These are phyloP conservation scores for Campopleginae sp. DNA, from an alignment of 2,888 invertebrate genomes.

Conservation along the genomic window DNA sequence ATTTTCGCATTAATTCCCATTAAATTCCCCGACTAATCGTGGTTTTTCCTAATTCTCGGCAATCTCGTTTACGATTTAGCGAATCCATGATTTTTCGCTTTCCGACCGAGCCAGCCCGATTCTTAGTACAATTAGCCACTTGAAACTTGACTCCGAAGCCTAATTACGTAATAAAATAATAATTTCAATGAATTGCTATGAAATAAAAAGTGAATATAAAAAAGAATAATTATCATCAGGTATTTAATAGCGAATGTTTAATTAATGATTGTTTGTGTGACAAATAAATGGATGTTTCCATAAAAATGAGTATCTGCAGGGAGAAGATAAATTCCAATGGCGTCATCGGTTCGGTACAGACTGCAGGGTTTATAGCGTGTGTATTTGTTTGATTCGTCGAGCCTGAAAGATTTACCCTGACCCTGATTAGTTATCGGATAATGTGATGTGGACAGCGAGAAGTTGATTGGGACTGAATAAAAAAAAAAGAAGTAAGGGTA, in stretches of 20 bases:
- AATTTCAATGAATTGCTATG: neutral
- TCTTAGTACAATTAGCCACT: neutral
- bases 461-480: neutral
- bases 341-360: neutral
- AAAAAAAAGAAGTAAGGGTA: conserved; percentile 44
- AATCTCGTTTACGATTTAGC: neutral
- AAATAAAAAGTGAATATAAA: neutral
- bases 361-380: neutral
- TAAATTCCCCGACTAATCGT: too few species aligned
- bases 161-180: neutral
- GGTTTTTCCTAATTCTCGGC: neutral
- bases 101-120: neutral
- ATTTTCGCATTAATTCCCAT: neutral
- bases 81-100: neutral
- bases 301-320: neutral
- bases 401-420: neutral
- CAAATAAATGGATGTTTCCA: neutral
- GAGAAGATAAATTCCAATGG: neutral
- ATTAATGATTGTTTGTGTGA: neutral
- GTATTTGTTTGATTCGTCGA: neutral
- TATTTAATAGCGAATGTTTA: neutral
- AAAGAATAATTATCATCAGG: neutral
- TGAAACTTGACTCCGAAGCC: neutral
- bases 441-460: neutral
- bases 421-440: neutral